Percentiles rank a stretch among this genome's conserved stretches.
phyloP scores from a whole-genome alignment of 2,888 invertebrate species.

The Glaucopsyche alexis region DNA sequence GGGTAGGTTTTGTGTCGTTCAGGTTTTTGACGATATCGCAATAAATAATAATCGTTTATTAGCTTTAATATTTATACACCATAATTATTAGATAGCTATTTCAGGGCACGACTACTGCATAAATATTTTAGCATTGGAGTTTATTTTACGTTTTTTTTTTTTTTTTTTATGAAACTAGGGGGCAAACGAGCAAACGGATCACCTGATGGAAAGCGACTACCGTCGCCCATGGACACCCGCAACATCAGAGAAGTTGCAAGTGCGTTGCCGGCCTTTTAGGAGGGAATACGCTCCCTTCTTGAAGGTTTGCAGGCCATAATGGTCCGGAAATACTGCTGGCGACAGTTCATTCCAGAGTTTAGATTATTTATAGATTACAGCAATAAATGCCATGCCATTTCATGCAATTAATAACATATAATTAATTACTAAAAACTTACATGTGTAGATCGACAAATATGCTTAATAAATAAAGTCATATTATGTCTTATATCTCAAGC shows the following conservation, averaged over 20 bases:
- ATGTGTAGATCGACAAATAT: neutral
- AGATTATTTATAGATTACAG: conserved; percentile 13
- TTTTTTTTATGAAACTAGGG: no score
- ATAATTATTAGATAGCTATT: conserved; percentile 1
- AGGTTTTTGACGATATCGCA: conserved; percentile 23
- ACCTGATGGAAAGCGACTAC: no score
- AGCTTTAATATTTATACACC: conserved; percentile 21
- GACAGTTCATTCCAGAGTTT: no score
- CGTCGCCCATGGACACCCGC: no score
- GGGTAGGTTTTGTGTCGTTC: neutral
- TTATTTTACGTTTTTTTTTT: neutral
- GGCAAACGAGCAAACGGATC: no score
- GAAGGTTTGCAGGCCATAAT: no score
- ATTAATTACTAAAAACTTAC: neutral
- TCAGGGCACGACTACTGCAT: conserved; percentile 12
- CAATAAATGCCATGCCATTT: neutral
- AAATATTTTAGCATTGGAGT: neutral
- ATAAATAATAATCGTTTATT: neutral
- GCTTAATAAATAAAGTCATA: neutral
- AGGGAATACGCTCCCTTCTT: no score
- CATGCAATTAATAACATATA: conserved; percentile 8
- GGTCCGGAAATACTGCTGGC: no score
- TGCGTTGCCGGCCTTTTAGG: no score
- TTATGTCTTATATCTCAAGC: neutral
- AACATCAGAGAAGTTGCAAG: no score